Base-by-base conservation (phyloP, 2,888 invertebrate species). In the Bellardia pandia region DNA sequence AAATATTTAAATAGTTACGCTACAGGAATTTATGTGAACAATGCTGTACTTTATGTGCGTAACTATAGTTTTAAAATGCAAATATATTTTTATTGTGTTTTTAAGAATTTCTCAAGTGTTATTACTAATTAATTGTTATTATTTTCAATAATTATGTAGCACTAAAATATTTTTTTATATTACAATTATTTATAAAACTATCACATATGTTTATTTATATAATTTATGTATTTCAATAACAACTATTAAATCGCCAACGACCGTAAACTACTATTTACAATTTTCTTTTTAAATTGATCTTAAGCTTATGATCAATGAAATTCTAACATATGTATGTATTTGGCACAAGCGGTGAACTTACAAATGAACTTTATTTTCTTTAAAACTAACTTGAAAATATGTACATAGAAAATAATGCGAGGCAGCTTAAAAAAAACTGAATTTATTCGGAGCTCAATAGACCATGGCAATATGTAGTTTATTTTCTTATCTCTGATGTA, bases 401-500 rank as follows among this genome's bases (percentile, higher is more conserved):
- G n/a, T n/a, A 64, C 1, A 53, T 8, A 40, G 66, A 37, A 13
- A 51, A 71, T 8, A 64, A 66, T 16, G 14, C 7, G 1, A 37
- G n/a, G 4, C 8, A 62, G 37, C n/a, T 37, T 66, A 62, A 62
- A 40, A 8, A 64, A n/a, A 11, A 37, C 4, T 8, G 23, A 3
- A 62, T 81, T 77, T 66, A 60, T 69, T 72, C 23, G 56, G 77
- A 68, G 9, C 42, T n/a, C 78, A 85, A 62, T 85, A 85, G 81
- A 87, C 85, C 87, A 72, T 87, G 81, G 82, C 76, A 72, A 56
- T 71, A 48, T 30, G 14, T 80, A 16, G 8, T 51, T 33, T 23
- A 30, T 37, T 45, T 23, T 37, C 42, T 75, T 81, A 87, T 81
- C 81, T 68, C 45, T 66, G 45, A 56, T 45, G 74, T 74, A 86